These are phyloP conservation scores for Lycaon pictus DNA, from an alignment of 2,113 vertebrate species.

Conservation along the genomic window DNA sequence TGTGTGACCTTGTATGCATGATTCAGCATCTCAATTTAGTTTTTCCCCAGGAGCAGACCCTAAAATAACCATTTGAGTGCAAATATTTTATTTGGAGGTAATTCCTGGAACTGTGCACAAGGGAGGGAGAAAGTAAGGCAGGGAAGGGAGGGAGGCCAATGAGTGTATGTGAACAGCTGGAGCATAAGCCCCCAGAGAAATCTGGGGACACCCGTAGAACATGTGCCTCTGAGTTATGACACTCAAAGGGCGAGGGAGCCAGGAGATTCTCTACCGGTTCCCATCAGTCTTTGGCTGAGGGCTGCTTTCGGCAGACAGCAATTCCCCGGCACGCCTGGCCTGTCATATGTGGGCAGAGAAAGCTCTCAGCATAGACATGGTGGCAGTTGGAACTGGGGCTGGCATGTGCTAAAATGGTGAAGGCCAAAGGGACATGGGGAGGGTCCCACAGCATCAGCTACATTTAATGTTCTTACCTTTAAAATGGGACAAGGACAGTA, in stretches of 20 bases:
- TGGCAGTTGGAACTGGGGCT: background rate
- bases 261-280: too few relatives aligned
- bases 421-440: background rate
- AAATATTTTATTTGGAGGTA: background rate
- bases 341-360: background rate
- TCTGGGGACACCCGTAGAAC: background rate
- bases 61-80: background rate
- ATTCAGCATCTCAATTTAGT: background rate
- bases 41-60: background rate
- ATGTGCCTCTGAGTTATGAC: background rate
- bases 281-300: accelerated
- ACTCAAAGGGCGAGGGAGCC: background rate
- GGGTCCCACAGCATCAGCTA: background rate
- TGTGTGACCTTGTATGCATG: background rate
- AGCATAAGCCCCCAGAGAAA: background rate
- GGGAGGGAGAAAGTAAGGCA: background rate
- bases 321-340: background rate
- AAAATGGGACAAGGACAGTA: background rate
- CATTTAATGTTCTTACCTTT: background rate
- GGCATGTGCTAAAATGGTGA: accelerated
- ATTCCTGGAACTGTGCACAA: background rate
- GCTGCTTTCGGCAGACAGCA: background rate
- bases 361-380: background rate
- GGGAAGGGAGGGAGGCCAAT: background rate
- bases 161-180: background rate